phyloP scores from a whole-genome alignment of 2,888 invertebrate species.

The Lordiphosa andalusiaca region DNA sequence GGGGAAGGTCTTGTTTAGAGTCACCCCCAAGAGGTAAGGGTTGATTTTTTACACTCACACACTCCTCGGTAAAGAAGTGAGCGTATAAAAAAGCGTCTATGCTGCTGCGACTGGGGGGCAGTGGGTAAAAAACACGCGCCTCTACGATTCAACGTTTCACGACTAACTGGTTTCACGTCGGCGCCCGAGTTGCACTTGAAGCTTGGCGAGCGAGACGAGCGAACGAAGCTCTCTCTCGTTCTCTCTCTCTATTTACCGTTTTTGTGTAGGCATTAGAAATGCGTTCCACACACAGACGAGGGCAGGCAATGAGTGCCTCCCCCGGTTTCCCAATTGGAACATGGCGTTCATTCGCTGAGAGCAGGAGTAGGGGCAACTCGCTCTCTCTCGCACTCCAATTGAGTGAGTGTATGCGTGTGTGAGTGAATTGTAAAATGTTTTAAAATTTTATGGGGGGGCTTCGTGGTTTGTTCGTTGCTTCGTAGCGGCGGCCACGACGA shows the following conservation, averaged over 20 bases:
- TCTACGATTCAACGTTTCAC: conserved; percentile 47
- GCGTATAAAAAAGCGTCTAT: conserved; percentile 32
- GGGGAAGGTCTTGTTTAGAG: conserved; percentile 34
- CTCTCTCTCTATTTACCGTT: conserved; percentile 52
- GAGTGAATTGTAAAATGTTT: conserved; percentile 61
- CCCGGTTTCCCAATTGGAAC: conserved; percentile 15
- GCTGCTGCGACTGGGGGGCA: neutral
- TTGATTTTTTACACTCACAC: conserved; percentile 44
- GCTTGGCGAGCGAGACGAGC: conserved; percentile 17
- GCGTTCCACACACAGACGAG: conserved; percentile 54
- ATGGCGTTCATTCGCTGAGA: conserved; percentile 39
- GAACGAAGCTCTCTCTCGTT: conserved; percentile 26
- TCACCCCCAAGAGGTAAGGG: conserved; percentile 65
- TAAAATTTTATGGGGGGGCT: conserved; percentile 66
- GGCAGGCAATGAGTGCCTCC: neutral
- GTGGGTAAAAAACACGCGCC: conserved; percentile 57
- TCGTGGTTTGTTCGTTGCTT: conserved; percentile 47
- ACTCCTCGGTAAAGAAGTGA: neutral
- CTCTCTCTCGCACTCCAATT: conserved; percentile 14
- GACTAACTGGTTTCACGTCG: conserved; percentile 75
- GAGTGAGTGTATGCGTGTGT: conserved; percentile 12
- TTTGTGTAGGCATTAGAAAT: conserved; percentile 62
- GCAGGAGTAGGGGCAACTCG: conserved; percentile 31
- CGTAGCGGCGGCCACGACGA: conserved; percentile 20
- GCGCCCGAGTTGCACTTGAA: conserved; percentile 53